Evolutionary conservation across 2,113 vertebrate species (phyloP).

Genomic region (Platycercus adscitus): DNA sequence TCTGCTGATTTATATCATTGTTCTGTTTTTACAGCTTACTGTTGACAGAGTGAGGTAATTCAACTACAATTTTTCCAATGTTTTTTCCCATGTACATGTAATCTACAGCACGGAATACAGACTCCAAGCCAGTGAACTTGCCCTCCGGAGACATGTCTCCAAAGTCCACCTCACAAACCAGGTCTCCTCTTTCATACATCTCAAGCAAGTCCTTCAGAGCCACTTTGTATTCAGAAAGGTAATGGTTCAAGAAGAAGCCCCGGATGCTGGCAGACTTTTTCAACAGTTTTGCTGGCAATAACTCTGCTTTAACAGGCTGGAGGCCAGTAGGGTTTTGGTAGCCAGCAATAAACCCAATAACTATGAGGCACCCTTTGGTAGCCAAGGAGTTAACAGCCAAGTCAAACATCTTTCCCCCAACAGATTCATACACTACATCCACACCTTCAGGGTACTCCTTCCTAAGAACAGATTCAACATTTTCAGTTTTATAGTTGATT

Average conservation of each 20-base stretch:
- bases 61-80: conserved; percentile 91
- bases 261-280: conserved; percentile 87
- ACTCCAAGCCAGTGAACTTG: conserved; percentile 88
- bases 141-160: conserved; percentile 82
- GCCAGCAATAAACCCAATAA: conserved; percentile 90
- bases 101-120: conserved; percentile 89
- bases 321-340: conserved; percentile 86
- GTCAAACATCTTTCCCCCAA: conserved; percentile 88
- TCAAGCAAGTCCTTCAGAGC: conserved; percentile 83
- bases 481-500: conserved; percentile 87
- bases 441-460: conserved; percentile 84
- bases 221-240: conserved; percentile 78
- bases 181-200: conserved; percentile 81
- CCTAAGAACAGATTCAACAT: conserved; percentile 77
- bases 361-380: conserved; percentile 83
- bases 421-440: conserved; percentile 90
- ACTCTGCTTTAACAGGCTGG: conserved; percentile 74
- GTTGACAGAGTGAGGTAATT: conserved; percentile 81
- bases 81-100: conserved; percentile 93
- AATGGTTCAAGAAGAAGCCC: conserved; percentile 92
- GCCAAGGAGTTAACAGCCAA: conserved; percentile 83
- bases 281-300: conserved; percentile 85
- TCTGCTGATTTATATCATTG: conserved; percentile 76
- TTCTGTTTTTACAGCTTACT: conserved; percentile 90
- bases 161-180: conserved; percentile 87